These are phyloP conservation scores for Cydia strobilella DNA, from an alignment of 1,140 invertebrate species.

Conservation along the genomic window DNA sequence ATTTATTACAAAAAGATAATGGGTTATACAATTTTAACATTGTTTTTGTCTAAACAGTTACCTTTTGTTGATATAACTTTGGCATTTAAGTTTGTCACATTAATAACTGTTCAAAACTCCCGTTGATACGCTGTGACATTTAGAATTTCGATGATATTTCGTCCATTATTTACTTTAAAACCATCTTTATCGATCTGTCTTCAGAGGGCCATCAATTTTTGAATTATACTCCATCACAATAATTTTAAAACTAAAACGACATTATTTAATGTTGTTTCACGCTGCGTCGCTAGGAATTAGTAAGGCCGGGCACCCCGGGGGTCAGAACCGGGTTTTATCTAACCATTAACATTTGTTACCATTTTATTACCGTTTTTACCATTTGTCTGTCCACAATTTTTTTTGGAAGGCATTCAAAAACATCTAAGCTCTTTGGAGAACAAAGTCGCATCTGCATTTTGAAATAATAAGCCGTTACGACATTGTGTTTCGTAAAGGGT, in stretches of 20 bases:
- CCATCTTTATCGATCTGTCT: constrained; percentile 16
- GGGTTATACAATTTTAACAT: neutral
- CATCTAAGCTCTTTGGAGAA: neutral
- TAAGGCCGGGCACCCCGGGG: constrained; percentile 11
- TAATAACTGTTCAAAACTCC: neutral
- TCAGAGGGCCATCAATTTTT: constrained; percentile 23
- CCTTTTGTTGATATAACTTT: neutral
- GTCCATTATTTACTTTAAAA: neutral
- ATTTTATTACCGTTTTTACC: constrained; percentile 36
- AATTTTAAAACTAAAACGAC: constrained; percentile 33
- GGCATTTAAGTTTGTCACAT: neutral
- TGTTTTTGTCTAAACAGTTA: constrained; percentile 3
- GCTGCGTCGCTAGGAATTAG: constrained; percentile 20
- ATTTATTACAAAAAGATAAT: neutral
- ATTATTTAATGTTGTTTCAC: constrained; percentile 26
- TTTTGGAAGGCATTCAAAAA: constrained; percentile 32
- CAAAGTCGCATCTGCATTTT: neutral
- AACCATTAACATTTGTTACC: constrained; percentile 37
- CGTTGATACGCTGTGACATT: neutral
- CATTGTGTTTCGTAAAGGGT: neutral
- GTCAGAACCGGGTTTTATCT: constrained; percentile 24
- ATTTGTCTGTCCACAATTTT: constrained; percentile 26
- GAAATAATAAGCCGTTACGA: neutral
- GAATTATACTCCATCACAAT: constrained; percentile 21
- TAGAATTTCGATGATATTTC: neutral